Conservation (phyloP, 2,797 vertebrate genomes). For the Rhadinocentrus ornatus region DNA sequence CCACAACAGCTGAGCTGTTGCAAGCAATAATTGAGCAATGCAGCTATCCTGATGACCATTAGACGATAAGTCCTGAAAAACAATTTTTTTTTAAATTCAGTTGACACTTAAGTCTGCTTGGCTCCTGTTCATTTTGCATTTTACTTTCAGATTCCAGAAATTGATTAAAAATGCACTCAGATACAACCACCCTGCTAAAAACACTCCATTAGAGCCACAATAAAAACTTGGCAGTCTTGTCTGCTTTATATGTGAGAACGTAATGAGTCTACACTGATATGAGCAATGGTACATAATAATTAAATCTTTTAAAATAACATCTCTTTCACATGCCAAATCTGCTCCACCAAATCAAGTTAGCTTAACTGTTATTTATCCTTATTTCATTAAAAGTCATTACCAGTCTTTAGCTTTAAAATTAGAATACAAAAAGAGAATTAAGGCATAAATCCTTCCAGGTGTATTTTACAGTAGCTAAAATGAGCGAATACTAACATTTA, state of each 20-base stretch:
- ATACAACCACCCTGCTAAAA: background rate
- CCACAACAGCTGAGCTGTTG: constrained; percentile 29
- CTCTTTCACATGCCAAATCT: too few relatives aligned
- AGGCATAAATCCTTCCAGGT: too few relatives aligned
- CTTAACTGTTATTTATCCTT: background rate
- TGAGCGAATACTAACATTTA: background rate
- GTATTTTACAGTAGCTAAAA: background rate
- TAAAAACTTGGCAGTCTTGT: background rate
- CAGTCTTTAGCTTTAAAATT: background rate
- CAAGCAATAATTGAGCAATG: constrained; percentile 35
- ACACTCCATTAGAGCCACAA: background rate
- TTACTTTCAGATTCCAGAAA: background rate
- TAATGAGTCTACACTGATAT: background rate
- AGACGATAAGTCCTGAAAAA: background rate
- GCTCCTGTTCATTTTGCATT: background rate
- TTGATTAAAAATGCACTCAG: background rate
- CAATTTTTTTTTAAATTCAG: background rate
- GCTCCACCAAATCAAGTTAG: background rate
- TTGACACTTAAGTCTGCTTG: background rate
- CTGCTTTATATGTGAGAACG: background rate
- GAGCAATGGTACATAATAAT: background rate
- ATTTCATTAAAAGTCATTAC: background rate
- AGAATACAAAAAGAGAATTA: background rate
- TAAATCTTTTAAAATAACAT: background rate
- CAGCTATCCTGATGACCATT: background rate